Base-by-base conservation (phyloP, 2,888 invertebrate genomes). In the Metalampra italica region DNA sequence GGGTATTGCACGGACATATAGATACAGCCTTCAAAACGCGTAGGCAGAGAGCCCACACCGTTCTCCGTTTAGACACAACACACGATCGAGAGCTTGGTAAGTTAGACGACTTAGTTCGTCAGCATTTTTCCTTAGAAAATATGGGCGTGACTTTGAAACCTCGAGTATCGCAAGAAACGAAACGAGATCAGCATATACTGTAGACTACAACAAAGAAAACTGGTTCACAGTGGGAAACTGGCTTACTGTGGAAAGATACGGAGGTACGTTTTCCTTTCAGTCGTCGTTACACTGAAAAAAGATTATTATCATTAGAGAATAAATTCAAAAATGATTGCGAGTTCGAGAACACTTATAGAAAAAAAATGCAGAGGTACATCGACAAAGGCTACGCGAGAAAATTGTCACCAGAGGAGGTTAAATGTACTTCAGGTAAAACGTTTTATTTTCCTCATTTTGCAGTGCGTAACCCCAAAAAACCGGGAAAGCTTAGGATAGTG, bases 291-390 rank as follows among this genome's bases (percentile, higher is more conserved):
- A 15, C 43, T 7, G 12, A 8, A 9, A 13, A 15, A 30, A 8
- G 43, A 9, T 43, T 43, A 9, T 9, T 3, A 5, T 1, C 30
- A 2, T 9, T 30, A 29, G 57, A 61, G 42, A 47, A 22, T 7
- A n/a, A n/a, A 65, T 56, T 65, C 51, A 38, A n/a, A 8, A 42
- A 9, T 1, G 43, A n/a, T n/a, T n/a, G n/a, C n/a, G n/a, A n/a
- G n/a, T n/a, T n/a, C n/a, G n/a, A n/a, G n/a, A n/a, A n/a, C n/a
- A n/a, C n/a, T n/a, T n/a, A n/a, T n/a, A n/a, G n/a, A n/a, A n/a
- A n/a, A n/a, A n/a, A n/a, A n/a, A n/a, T n/a, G n/a, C n/a, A n/a
- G n/a, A n/a, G n/a, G n/a, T n/a, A n/a, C n/a, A n/a, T n/a, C n/a
- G n/a, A n/a, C n/a, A n/a, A n/a, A n/a, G n/a, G n/a, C n/a, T n/a